Percentiles rank a stretch among this genome's conserved stretches.
Conservation (phyloP, 2,113 vertebrate species). For the Brachyistius frenatus region DNA sequence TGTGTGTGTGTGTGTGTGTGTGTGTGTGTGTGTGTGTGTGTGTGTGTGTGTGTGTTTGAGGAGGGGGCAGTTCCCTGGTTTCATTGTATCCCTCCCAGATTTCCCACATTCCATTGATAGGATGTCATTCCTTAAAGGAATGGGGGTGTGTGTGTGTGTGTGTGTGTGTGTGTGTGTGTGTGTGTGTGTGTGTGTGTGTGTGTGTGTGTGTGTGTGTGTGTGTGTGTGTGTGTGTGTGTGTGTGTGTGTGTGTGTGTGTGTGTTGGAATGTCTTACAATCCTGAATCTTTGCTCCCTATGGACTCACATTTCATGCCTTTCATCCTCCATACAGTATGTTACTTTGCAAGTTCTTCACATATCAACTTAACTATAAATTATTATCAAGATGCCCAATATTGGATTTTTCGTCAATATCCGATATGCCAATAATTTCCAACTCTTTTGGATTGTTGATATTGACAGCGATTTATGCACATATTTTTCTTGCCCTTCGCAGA, state of each 20-base stretch:
- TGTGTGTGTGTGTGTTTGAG: slow-evolving; percentile 41
- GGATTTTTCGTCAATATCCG: too few species aligned
- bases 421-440: too few species aligned
- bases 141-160: slow-evolving; percentile 22
- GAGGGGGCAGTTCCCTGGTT: slow-evolving; percentile 44
- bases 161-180: background rate
- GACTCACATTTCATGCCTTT: too few species aligned
- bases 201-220: slow-evolving; percentile 8
- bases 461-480: too few species aligned
- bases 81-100: slow-evolving; percentile 70
- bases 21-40: background rate
- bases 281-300: too few species aligned
- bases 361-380: too few species aligned
- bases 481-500: too few species aligned
- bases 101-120: slow-evolving; percentile 75
- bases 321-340: too few species aligned
- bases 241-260: slow-evolving; percentile 9
- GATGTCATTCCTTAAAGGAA: slow-evolving; percentile 64
- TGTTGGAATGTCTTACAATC: background rate
- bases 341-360: too few species aligned
- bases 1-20: slow-evolving; percentile 56
- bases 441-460: too few species aligned
- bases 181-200: slow-evolving; percentile 9
- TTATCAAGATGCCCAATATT: too few species aligned
- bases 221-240: background rate